These are phyloP conservation scores for Philopedon plagiatum DNA, from an alignment of 2,888 invertebrate species.

Conservation along the genomic window DNA sequence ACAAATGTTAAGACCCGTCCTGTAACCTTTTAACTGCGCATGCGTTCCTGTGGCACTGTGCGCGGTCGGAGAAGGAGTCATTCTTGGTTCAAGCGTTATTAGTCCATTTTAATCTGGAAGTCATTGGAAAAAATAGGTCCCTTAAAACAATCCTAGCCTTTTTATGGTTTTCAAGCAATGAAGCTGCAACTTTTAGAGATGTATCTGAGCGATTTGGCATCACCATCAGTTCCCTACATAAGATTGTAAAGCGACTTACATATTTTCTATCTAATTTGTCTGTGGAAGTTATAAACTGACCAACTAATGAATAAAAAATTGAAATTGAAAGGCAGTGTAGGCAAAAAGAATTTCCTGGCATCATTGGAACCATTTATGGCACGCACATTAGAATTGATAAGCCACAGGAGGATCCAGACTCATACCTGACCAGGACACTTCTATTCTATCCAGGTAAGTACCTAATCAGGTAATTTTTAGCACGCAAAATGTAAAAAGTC, in stretches of 20 bases:
- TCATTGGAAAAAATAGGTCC: too few relatives aligned
- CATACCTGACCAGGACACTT: slow-evolving; percentile 41
- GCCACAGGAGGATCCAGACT: slow-evolving; percentile 40
- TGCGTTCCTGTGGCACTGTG: too few relatives aligned
- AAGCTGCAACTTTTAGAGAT: slow-evolving; percentile 49
- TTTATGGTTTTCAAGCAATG: slow-evolving; percentile 49
- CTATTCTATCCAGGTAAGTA: slow-evolving; percentile 43
- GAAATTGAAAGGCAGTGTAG: slow-evolving; percentile 18
- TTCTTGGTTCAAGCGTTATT: too few relatives aligned
- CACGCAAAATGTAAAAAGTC: too few relatives aligned
- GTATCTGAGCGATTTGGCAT: slow-evolving; percentile 51
- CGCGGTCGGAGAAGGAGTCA: too few relatives aligned
- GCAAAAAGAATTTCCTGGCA: slow-evolving; percentile 43
- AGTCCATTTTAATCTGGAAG: too few relatives aligned
- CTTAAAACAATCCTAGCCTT: not conserved
- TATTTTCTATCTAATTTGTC: slow-evolving; percentile 49
- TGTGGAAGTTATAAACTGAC: slow-evolving; percentile 25
- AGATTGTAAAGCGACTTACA: slow-evolving; percentile 48
- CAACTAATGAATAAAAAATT: not conserved
- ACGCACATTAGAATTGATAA: slow-evolving; percentile 44
- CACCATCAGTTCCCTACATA: slow-evolving; percentile 46
- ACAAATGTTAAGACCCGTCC: too few relatives aligned
- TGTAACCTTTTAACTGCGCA: too few relatives aligned
- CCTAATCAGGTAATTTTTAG: not conserved
- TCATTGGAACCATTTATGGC: slow-evolving; percentile 44